phyloP scores from a whole-genome alignment of 2,797 vertebrate genomes.

The Danionella dracula region DNA sequence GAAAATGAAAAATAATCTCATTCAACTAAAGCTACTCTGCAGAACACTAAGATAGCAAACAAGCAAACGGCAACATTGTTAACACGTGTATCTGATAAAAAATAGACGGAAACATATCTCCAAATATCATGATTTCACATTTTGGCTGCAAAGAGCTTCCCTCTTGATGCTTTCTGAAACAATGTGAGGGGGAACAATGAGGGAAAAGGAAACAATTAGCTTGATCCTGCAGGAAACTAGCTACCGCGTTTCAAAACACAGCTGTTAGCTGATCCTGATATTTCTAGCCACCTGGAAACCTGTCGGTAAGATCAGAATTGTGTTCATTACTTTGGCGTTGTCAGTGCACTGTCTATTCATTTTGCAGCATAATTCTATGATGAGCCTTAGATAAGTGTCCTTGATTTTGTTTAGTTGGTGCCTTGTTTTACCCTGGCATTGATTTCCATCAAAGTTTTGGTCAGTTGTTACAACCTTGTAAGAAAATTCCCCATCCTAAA shows the following conservation, averaged over 20 bases:
- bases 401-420: neutral
- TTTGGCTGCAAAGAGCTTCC: neutral
- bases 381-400: neutral
- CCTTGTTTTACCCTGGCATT: conserved; percentile 42
- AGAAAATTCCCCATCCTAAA: conserved; percentile 42
- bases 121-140: neutral
- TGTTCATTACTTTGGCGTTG: neutral
- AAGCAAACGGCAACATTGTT: too few species aligned
- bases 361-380: neutral
- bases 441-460: conserved; percentile 53
- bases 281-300: neutral
- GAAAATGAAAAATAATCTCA: too few species aligned
- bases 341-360: neutral
- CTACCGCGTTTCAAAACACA: neutral
- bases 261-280: neutral
- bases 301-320: neutral
- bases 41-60: too few species aligned
- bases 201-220: neutral
- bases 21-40: too few species aligned
- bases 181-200: neutral
- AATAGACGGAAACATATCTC: too few species aligned
- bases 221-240: neutral
- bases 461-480: conserved; percentile 53
- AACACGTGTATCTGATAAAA: neutral
- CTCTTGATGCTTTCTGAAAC: neutral